These are phyloP conservation scores for Tyto alba DNA, from an alignment of 2,113 vertebrate genomes.

Conservation along the genomic window DNA sequence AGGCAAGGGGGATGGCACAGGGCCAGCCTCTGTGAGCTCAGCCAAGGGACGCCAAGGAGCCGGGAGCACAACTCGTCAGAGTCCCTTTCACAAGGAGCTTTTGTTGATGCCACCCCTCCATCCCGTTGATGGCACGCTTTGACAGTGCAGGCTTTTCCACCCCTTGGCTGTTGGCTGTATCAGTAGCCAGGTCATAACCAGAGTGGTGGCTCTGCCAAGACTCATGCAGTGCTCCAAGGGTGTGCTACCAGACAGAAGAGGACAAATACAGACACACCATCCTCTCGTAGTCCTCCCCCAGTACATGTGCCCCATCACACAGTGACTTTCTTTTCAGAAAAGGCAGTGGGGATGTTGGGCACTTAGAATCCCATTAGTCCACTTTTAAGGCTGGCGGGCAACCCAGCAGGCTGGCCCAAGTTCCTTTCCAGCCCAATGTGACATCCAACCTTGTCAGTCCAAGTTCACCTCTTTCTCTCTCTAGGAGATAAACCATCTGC, in stretches of 20 bases:
- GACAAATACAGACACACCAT: not conserved
- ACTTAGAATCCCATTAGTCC: not conserved
- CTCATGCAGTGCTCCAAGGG: rapidly evolving
- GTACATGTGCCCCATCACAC: rapidly evolving
- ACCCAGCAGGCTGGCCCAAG: not conserved
- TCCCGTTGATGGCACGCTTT: rapidly evolving
- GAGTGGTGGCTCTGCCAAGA: not conserved
- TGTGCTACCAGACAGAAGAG: not conserved
- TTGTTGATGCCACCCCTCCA: not conserved
- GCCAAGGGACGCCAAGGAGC: not conserved
- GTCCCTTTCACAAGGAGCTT: constrained; percentile 2
- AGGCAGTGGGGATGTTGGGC: not conserved
- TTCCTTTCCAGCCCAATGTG: not conserved
- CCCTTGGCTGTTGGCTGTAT: not conserved
- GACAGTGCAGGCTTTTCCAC: not conserved
- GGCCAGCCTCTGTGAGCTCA: not conserved
- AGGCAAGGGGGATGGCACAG: constrained; percentile 50
- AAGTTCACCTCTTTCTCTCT: not conserved
- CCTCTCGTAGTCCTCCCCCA: not conserved
- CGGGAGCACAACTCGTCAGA: not conserved
- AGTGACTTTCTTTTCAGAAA: not conserved
- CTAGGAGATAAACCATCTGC: not conserved
- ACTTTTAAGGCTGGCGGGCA: not conserved
- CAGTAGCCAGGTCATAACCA: not conserved
- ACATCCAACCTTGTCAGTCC: not conserved